These are phyloP conservation scores for Schizotus pectinicornis DNA, from an alignment of 2,888 invertebrate genomes.

Conservation along the genomic window DNA sequence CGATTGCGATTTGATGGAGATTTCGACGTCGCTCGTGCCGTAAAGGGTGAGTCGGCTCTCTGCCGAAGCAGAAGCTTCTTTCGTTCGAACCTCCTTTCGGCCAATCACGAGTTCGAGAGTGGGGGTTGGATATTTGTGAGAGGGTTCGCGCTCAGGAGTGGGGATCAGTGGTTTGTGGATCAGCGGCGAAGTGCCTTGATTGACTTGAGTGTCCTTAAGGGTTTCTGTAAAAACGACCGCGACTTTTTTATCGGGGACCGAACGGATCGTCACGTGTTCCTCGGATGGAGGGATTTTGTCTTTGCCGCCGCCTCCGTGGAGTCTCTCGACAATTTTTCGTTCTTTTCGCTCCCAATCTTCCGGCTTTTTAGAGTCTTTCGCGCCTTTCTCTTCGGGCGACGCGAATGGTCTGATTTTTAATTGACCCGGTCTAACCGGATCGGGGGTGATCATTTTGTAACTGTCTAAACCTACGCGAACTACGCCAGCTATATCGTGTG, in stretches of 20 bases:
- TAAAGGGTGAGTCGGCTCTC: slow-evolving; percentile 63
- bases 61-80: slow-evolving; percentile 61
- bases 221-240: slow-evolving; percentile 38
- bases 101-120: slow-evolving; percentile 62
- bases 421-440: slow-evolving; percentile 50
- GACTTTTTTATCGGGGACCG: slow-evolving; percentile 43
- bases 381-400: slow-evolving; percentile 59
- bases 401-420: slow-evolving; percentile 45
- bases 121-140: slow-evolving; percentile 37
- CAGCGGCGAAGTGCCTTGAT: slow-evolving; percentile 57
- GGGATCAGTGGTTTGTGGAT: slow-evolving; percentile 49
- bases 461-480: slow-evolving; percentile 50
- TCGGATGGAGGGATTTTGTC: slow-evolving; percentile 44
- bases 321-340: slow-evolving; percentile 54
- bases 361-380: slow-evolving; percentile 57
- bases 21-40: slow-evolving; percentile 63
- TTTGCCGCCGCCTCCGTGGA: slow-evolving; percentile 57
- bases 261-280: slow-evolving; percentile 43
- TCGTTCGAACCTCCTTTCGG: slow-evolving; percentile 62
- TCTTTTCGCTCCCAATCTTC: slow-evolving; percentile 59
- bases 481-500: slow-evolving; percentile 49
- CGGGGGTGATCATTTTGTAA: slow-evolving; percentile 49
- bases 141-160: slow-evolving; percentile 26
- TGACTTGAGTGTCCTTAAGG: slow-evolving; percentile 36
- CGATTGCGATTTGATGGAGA: slow-evolving; percentile 63